These are phyloP conservation scores for Drosophila tropicalis DNA, from an alignment of 1,140 invertebrate species.

Conservation along the genomic window DNA sequence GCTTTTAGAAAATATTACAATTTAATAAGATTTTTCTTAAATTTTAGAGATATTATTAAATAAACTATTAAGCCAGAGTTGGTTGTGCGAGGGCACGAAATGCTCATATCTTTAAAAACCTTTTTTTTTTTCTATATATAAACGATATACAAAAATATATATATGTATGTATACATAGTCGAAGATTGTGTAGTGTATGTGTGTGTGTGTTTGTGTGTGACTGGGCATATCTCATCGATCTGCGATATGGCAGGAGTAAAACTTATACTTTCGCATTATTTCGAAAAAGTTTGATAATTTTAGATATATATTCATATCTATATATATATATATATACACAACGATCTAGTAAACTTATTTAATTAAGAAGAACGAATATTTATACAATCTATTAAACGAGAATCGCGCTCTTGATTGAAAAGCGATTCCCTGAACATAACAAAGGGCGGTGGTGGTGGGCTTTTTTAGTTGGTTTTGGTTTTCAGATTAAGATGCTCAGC, in stretches of 20 bases:
- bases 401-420: conserved; percentile 32
- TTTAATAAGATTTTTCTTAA: not conserved
- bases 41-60: conserved; percentile 5
- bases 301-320: conserved; percentile 5
- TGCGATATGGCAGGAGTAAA: conserved; percentile 17
- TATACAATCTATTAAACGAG: conserved; percentile 38
- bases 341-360: not conserved
- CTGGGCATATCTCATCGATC: conserved; percentile 8
- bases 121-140: conserved; percentile 41
- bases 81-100: conserved; percentile 43
- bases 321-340: conserved; percentile 32
- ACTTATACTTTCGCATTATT: not conserved
- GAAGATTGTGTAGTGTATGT: not conserved
- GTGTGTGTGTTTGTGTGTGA: not conserved
- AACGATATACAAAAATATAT: conserved; percentile 74
- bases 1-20: conserved; percentile 15
- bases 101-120: conserved; percentile 24
- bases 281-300: not conserved
- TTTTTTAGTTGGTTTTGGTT: conserved; percentile 6
- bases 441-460: conserved; percentile 44
- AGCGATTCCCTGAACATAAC: conserved; percentile 62
- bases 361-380: conserved; percentile 46
- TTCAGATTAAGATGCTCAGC: conserved; percentile 57
- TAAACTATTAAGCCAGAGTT: conserved; percentile 38
- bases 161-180: conserved; percentile 3